Conservation (phyloP, 1,140 invertebrate genomes). For the Lordiphosa stackelbergi region DNA sequence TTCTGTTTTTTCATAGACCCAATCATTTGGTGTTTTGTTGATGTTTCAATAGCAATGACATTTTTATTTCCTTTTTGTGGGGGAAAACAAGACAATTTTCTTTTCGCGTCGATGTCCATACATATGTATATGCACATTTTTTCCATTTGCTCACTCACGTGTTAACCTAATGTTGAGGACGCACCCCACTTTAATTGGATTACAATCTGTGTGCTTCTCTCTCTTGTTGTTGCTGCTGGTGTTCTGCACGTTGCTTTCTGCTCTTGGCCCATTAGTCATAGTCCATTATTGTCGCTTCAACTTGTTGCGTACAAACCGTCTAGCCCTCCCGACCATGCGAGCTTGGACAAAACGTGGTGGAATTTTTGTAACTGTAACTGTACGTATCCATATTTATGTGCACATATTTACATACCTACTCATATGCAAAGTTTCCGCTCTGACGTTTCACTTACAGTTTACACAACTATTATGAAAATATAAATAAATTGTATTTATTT, state of each 20-base stretch:
- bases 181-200: conserved; percentile 60
- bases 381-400: conserved; percentile 21
- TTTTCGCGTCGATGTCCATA: conserved; percentile 2
- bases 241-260: conserved; percentile 41
- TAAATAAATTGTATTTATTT: conserved; percentile 28
- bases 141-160: conserved; percentile 18
- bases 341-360: conserved; percentile 31
- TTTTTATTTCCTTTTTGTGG: conserved; percentile 8
- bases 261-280: conserved; percentile 34
- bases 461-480: neutral
- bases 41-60: conserved; percentile 35
- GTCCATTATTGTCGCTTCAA: conserved; percentile 32
- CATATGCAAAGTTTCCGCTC: conserved; percentile 37
- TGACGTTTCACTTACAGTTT: conserved; percentile 21
- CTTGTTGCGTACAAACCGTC: conserved; percentile 44
- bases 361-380: conserved; percentile 42
- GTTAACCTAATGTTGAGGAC: conserved; percentile 29
- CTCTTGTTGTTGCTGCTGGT: conserved; percentile 16
- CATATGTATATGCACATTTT: neutral
- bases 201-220: conserved; percentile 49
- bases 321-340: conserved; percentile 8
- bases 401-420: conserved; percentile 4
- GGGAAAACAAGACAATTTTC: conserved; percentile 7
- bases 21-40: conserved; percentile 23
- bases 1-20: neutral